These are phyloP conservation scores for Dolichotis patagonum DNA, from an alignment of 2,113 vertebrate species.

Conservation along the genomic window DNA sequence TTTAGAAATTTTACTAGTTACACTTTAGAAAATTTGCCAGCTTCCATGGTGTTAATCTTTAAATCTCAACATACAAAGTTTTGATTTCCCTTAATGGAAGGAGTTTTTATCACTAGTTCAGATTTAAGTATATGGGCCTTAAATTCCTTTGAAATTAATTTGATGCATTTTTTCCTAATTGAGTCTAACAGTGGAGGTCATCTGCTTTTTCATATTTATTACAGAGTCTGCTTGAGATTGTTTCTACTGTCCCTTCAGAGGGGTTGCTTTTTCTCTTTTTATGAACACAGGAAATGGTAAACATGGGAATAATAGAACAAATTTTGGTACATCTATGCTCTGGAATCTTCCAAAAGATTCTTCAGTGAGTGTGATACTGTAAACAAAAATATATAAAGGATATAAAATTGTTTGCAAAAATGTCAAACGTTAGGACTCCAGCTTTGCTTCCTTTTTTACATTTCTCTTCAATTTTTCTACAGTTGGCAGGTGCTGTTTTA, in stretches of 20 bases:
- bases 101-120: conserved; percentile 40
- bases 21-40: conserved; percentile 24
- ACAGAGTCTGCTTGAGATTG: background rate
- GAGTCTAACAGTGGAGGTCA: background rate
- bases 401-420: conserved; percentile 24
- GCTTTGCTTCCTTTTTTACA: background rate
- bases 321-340: background rate
- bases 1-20: conserved; percentile 17
- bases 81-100: background rate
- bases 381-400: background rate
- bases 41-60: background rate
- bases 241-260: background rate
- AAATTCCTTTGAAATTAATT: conserved; percentile 17
- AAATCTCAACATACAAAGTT: background rate
- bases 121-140: background rate
- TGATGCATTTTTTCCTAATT: conserved; percentile 42
- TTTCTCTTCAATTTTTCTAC: background rate
- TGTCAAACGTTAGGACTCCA: background rate
- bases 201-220: background rate
- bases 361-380: background rate
- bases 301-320: background rate
- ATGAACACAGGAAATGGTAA: background rate
- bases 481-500: background rate
- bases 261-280: background rate
- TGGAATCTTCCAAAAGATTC: background rate